Conservation (phyloP, 2,113 vertebrate species). For the Myrmecobius fasciatus region DNA sequence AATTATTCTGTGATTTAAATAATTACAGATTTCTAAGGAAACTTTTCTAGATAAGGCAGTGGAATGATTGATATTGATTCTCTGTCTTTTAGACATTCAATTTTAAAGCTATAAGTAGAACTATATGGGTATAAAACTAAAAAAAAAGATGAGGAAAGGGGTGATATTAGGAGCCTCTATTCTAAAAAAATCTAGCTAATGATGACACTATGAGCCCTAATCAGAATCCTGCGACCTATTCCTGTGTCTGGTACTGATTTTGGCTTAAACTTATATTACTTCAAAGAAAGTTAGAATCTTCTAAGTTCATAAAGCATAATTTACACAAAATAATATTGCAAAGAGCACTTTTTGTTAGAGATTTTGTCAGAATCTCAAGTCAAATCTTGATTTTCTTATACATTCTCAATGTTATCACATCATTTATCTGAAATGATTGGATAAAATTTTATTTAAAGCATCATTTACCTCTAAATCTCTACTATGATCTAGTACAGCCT, state of each 20-base stretch:
- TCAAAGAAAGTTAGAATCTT: background rate
- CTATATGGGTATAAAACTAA: slow-evolving; percentile 34
- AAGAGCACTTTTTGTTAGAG: background rate
- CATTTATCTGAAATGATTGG: background rate
- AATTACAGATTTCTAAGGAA: slow-evolving; percentile 72
- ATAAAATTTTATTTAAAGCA: background rate
- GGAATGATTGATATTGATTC: slow-evolving; percentile 70
- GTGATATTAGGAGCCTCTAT: slow-evolving; percentile 20
- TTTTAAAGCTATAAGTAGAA: slow-evolving; percentile 22
- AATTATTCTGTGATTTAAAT: slow-evolving; percentile 77
- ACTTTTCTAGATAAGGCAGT: slow-evolving; percentile 64
- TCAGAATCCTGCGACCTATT: background rate
- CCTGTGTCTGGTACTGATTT: background rate
- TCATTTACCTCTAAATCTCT: no score
- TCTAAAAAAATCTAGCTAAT: background rate
- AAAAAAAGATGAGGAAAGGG: slow-evolving; percentile 34
- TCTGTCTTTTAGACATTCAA: slow-evolving; percentile 59
- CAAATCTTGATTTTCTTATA: background rate
- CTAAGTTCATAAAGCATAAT: background rate
- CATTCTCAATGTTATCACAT: background rate
- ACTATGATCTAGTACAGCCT: no score
- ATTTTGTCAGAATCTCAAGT: background rate
- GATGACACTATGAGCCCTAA: background rate
- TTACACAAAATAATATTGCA: background rate
- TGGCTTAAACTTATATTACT: background rate